Conservation (phyloP, 2,888 invertebrate species). For the Sericinus montela region DNA sequence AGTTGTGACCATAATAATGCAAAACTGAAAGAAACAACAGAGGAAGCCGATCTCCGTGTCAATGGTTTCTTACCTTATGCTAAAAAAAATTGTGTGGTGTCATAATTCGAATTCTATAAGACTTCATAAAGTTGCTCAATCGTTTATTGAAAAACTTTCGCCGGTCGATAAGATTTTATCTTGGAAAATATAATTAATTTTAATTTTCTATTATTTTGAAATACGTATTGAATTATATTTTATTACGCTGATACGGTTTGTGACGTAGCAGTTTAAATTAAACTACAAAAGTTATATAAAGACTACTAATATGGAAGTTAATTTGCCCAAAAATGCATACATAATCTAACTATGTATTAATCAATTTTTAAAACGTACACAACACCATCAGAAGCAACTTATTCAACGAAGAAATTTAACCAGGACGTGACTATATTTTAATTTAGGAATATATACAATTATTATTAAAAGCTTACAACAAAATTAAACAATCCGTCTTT, state of each 20-base stretch:
- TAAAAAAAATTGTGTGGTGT: slow-evolving; percentile 58
- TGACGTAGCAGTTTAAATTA: neutral
- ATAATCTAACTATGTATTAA: too few relatives aligned
- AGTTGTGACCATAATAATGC: slow-evolving; percentile 48
- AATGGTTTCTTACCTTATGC: slow-evolving; percentile 62
- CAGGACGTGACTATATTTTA: too few relatives aligned
- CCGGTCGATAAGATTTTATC: slow-evolving; percentile 4
- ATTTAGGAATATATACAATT: too few relatives aligned
- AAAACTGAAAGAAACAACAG: slow-evolving; percentile 31
- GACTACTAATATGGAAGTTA: too few relatives aligned
- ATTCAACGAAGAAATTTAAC: too few relatives aligned
- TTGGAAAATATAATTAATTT: neutral
- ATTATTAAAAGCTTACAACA: too few relatives aligned
- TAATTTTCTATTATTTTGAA: too few relatives aligned
- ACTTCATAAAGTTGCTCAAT: slow-evolving; percentile 11
- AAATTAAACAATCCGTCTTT: too few relatives aligned
- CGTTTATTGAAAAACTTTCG: slow-evolving; percentile 11
- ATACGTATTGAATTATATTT: neutral
- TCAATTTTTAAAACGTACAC: too few relatives aligned
- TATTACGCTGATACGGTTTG: neutral
- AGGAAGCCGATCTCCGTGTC: slow-evolving; percentile 50
- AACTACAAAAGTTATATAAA: neutral
- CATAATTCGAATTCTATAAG: slow-evolving; percentile 52
- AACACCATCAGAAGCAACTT: too few relatives aligned
- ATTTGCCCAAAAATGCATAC: too few relatives aligned